Evolutionary conservation across 2,113 vertebrate species (phyloP).

Genomic region (Nothobranchius furzeri): DNA sequence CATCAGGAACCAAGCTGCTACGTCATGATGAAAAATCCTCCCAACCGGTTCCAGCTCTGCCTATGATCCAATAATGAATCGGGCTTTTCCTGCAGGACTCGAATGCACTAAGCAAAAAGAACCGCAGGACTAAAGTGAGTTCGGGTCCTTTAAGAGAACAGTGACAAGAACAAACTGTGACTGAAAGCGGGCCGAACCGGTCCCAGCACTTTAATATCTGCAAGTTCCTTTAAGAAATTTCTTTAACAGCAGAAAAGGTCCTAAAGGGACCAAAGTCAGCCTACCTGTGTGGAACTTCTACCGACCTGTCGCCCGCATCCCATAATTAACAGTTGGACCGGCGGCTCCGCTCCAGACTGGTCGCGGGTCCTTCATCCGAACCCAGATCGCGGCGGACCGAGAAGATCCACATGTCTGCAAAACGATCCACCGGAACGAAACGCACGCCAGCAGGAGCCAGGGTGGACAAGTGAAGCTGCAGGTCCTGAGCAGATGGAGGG

Average conservation of each 20-base stretch:
- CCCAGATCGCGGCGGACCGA: background rate
- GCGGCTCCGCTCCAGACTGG: constrained; percentile 14
- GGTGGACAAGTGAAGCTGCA: background rate
- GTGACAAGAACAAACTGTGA: too few species aligned
- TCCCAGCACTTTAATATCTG: too few species aligned
- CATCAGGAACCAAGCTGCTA: constrained; percentile 37
- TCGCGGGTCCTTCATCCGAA: constrained; percentile 2
- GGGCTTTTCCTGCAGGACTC: background rate
- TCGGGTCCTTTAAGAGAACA: too few species aligned
- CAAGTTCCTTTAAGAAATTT: too few species aligned
- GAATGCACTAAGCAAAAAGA: too few species aligned
- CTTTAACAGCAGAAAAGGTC: too few species aligned
- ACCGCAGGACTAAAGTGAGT: too few species aligned
- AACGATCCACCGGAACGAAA: constrained; percentile 3
- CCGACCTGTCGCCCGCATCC: constrained; percentile 24
- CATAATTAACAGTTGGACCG: constrained; percentile 19
- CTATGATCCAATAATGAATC: too few species aligned
- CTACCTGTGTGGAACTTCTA: background rate
- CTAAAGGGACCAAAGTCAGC: too few species aligned
- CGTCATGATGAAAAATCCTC: constrained; percentile 16
- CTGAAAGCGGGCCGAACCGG: too few species aligned
- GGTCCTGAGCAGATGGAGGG: background rate
- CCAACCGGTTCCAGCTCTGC: background rate
- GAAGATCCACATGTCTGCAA: constrained; percentile 37
- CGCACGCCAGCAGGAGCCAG: background rate